Evolutionary conservation across 2,888 invertebrate species (phyloP), one percentile per base, ranked within the genome.

Genomic region (Papilio gigon): DNA sequence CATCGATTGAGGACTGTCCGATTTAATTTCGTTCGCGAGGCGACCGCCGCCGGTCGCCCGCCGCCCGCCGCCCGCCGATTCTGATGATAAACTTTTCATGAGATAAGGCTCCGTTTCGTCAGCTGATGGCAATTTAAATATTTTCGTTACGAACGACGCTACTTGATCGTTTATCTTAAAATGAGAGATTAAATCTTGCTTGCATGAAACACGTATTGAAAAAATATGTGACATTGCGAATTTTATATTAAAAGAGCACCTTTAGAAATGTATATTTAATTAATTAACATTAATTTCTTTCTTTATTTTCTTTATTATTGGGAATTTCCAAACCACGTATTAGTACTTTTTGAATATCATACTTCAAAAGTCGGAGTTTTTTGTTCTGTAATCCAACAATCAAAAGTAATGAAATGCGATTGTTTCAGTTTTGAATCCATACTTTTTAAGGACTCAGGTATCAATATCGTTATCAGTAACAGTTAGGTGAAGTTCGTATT

Each of bases 31-130:
- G 60, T 66, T 70, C 65, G 64, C 61, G 68, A 61, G 60, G 17
- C 17, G 17, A 44, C 17, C 17, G 42, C 42, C 42, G 17, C 42
- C 67, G 62, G 68, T 37, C 44, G 20, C 44, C 44, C 33, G 42
- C 69, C 65, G 61, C 17, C 65, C 62, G 68, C 22, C 40, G 37
- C 67, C 65, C 68, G 33, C 67, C 60, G 71, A 72, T 72, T 60
- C 47, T 40, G 59, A 59, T 64, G 72, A 72, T 72, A 71, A 72
- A 70, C 50, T 67, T 65, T 68, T 64, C 53, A 66, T 50, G 65
- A 53, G 69, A 70, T 72, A 70, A 72, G 30, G 67, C 53, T 56
- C 30, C 44, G 56, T 70, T 71, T 70, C 66, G 62, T 70, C 68
- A 61, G 64, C 60, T 63, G 66, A 44, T 65, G 42, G 65, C 65